Evolutionary conservation across 2,888 invertebrate genomes (phyloP).

Genomic region (Acronicta alni): DNA sequence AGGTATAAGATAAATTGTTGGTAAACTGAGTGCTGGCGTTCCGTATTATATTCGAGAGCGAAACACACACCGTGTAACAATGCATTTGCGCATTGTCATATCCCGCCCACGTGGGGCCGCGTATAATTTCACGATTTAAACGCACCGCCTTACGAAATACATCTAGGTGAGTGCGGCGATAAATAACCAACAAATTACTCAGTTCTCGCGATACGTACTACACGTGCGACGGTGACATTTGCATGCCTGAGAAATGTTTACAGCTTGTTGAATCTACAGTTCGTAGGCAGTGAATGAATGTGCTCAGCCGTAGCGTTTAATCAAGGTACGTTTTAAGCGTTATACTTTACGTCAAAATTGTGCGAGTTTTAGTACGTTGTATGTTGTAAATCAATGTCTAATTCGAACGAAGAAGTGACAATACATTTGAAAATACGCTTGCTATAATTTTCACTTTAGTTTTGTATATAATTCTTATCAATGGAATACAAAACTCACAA

Average conservation of each 20-base stretch:
- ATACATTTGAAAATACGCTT: slow-evolving; percentile 1
- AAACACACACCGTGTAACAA: slow-evolving; percentile 58
- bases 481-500: slow-evolving; percentile 7
- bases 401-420: neutral
- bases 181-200: slow-evolving; percentile 87
- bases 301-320: slow-evolving; percentile 57
- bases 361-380: slow-evolving; percentile 8
- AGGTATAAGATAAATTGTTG: slow-evolving; percentile 8
- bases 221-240: slow-evolving; percentile 80
- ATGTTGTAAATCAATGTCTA: slow-evolving; percentile 6
- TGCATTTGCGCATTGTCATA: slow-evolving; percentile 84
- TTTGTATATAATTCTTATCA: slow-evolving; percentile 21
- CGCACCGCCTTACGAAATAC: slow-evolving; percentile 82
- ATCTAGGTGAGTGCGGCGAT: slow-evolving; percentile 75
- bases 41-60: slow-evolving; percentile 24
- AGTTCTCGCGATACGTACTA: slow-evolving; percentile 69
- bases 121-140: slow-evolving; percentile 86
- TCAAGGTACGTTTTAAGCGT: slow-evolving; percentile 55
- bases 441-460: neutral
- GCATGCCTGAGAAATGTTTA: slow-evolving; percentile 81
- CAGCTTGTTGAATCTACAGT: slow-evolving; percentile 61
- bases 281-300: slow-evolving; percentile 60
- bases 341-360: slow-evolving; percentile 32
- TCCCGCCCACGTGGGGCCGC: slow-evolving; percentile 78
- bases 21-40: slow-evolving; percentile 19